Conservation (phyloP, 1,140 invertebrate species). For the Samia ricini region DNA sequence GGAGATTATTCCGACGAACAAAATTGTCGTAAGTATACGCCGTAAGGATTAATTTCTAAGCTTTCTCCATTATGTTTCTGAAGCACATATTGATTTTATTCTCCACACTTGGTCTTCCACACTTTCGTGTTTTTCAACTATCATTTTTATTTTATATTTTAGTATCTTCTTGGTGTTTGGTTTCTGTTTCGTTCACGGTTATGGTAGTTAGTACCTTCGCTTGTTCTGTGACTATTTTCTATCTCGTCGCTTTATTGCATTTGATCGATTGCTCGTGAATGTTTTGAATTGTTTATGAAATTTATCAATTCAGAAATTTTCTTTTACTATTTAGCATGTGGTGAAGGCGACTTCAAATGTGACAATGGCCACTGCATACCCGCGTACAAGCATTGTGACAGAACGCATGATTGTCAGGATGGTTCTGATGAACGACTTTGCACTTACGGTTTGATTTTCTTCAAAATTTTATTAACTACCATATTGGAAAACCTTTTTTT, state of each 20-base stretch:
- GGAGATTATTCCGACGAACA: constrained; percentile 84
- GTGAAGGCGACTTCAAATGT: constrained; percentile 79
- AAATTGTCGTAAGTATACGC: constrained; percentile 83
- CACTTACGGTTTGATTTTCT: constrained; percentile 66
- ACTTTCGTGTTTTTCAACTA: constrained; percentile 22
- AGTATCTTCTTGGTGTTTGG: constrained; percentile 15
- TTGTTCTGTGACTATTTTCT: not conserved
- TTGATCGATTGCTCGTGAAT: constrained; percentile 15
- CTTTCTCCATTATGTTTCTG: constrained; percentile 19
- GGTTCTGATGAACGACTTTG: constrained; percentile 88
- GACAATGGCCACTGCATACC: constrained; percentile 84
- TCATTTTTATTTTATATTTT: constrained; percentile 1
- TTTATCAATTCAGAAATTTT: constrained; percentile 35
- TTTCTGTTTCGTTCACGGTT: constrained; percentile 17
- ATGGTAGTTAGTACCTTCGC: constrained; percentile 4
- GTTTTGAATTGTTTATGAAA: constrained; percentile 1
- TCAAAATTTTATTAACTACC: constrained; percentile 20
- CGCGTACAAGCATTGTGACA: constrained; percentile 85
- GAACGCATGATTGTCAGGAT: constrained; percentile 85
- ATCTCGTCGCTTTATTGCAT: constrained; percentile 4
- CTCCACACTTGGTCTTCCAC: constrained; percentile 7
- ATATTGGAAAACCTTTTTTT: constrained; percentile 1
- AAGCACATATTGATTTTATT: constrained; percentile 1
- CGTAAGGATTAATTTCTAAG: constrained; percentile 21
- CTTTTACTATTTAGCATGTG: constrained; percentile 68